Evolutionary conservation across 2,888 invertebrate genomes (phyloP).

Genomic region (Athripsodes cinereus): DNA sequence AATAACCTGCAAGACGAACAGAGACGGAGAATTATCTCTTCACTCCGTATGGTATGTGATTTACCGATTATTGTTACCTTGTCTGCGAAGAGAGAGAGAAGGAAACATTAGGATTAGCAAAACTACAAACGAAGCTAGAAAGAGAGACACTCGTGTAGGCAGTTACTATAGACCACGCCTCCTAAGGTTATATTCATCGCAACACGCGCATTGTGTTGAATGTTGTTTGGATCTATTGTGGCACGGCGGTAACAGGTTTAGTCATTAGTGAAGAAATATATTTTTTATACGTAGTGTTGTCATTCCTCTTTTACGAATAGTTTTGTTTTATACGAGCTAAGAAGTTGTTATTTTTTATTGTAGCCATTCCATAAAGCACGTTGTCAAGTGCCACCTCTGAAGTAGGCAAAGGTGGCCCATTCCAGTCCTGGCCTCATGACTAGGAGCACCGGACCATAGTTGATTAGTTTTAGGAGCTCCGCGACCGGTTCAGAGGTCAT

Average conservation of each 20-base stretch:
- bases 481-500: conserved; percentile 20
- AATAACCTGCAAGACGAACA: conserved; percentile 11
- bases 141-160: conserved; percentile 14
- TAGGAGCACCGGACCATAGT: conserved; percentile 20
- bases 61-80: conserved; percentile 23
- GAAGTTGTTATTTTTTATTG: conserved; percentile 1
- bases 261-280: not conserved
- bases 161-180: conserved; percentile 19
- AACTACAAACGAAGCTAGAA: conserved; percentile 3
- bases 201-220: not conserved
- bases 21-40: conserved; percentile 15
- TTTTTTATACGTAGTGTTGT: not conserved
- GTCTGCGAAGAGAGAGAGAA: conserved; percentile 10
- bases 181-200: conserved; percentile 21
- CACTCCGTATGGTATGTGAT: conserved; percentile 22
- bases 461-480: conserved; percentile 9
- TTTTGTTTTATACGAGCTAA: not conserved
- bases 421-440: conserved; percentile 23
- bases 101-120: not conserved
- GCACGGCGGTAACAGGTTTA: not conserved
- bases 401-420: conserved; percentile 23
- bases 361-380: conserved; percentile 16
- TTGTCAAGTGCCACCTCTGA: conserved; percentile 24
- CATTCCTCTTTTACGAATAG: not conserved
- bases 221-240: not conserved